Base-by-base conservation (phyloP, 1,140 invertebrate species). In the Lamellibrachia luymesi region DNA sequence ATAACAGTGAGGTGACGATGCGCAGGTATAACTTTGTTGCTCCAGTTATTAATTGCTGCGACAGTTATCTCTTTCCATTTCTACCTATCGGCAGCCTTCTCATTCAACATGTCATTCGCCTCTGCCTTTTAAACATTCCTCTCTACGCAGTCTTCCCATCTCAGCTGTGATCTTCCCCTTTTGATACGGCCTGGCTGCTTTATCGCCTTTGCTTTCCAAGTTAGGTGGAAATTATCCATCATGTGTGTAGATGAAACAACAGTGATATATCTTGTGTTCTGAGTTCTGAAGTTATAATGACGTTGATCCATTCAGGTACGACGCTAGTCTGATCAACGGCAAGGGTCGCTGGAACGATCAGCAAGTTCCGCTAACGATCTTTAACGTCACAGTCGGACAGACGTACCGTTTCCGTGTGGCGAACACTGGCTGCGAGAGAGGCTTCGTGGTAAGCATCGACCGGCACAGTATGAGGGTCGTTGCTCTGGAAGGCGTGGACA, bases 321-420 rank as follows among this genome's bases (percentile, higher is more conserved):
- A 91, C 49, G 38, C 13, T 13, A 91, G 49, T 91, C 91, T 91
- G 38, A 50, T 91, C 49, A 51, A 51, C 27, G 91, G 91, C 13
- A 50, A n/a, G 17, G 91, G 91, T 91, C 49, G 91, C 17, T 91
- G 91, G 91, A 91, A 91, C 8, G 22, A 91, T n/a, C 49, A 91
- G 10, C 49, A 7, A 17, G 38, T 50, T 17, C 91, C 91, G 51
- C 91, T 91, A 13, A 50, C 49, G 10, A 51, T 50, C 17, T 91
- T 50, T 22, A 91, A 50, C 49, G 91, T 91, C 91, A 51, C 0
- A 4, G 13, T n/a, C 7, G 91, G 91, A 13, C 7, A 50, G 91
- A 49, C 49, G 64, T 90, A 93, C 49, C 27, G 89, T 13, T 93
- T 93, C 80, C 52, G 92, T 10, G 25, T 90, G 5, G 92, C 80